Conservation (phyloP, 2,797 vertebrate species). For the Jordanella pulchra region DNA sequence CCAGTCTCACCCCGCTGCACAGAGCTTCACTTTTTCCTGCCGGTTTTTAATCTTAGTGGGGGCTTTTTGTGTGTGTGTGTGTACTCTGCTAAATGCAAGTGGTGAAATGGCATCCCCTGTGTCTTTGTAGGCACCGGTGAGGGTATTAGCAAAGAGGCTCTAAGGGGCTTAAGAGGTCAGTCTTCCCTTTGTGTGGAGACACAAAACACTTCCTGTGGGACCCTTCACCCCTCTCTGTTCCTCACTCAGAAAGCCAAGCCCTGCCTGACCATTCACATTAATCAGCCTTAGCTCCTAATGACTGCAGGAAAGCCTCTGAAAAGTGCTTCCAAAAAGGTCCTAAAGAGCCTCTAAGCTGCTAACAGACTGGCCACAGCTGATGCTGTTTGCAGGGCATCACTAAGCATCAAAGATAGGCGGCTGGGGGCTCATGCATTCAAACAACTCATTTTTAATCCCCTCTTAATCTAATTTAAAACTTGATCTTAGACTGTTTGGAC, state of each 20-base stretch:
- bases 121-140: conserved; percentile 82
- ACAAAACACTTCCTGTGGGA: conserved; percentile 92
- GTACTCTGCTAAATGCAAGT: conserved; percentile 73
- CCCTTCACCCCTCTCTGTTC: conserved; percentile 84
- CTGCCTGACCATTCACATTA: conserved; percentile 94
- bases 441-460: conserved; percentile 11
- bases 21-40: conserved; percentile 75
- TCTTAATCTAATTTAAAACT: not conserved
- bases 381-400: conserved; percentile 41
- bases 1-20: conserved; percentile 69
- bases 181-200: conserved; percentile 85
- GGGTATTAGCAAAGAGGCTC: conserved; percentile 87
- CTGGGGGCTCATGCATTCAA: conserved; percentile 36
- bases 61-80: conserved; percentile 49
- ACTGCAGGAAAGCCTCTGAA: conserved; percentile 87
- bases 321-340: conserved; percentile 75
- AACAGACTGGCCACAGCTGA: conserved; percentile 56
- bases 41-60: conserved; percentile 68
- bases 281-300: conserved; percentile 92
- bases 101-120: conserved; percentile 81
- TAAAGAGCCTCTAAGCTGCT: conserved; percentile 77
- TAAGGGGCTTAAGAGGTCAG: conserved; percentile 90
- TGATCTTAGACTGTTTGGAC: not conserved
- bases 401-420: conserved; percentile 31
- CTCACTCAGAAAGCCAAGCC: conserved; percentile 78